A percentile compares a stretch with the other conserved stretches of the same genome.
phyloP scores from a whole-genome alignment of 1,140 invertebrate species.

The Magallana ariakensis region DNA sequence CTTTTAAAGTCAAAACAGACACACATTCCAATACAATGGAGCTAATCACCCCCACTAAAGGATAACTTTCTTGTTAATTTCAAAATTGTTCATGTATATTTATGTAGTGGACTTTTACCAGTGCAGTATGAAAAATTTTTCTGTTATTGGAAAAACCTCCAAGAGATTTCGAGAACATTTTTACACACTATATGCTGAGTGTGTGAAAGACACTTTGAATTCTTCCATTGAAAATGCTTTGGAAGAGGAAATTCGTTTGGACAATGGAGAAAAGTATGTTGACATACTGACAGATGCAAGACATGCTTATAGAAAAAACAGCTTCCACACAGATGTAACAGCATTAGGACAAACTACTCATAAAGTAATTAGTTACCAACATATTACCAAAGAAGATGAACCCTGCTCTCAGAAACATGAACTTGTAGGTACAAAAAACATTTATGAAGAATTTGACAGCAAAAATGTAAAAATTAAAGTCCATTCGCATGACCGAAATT shows the following conservation, averaged over 20 bases:
- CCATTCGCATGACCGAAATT: not conserved
- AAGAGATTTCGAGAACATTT: not conserved
- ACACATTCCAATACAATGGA: too few relatives aligned
- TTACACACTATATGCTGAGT: not conserved
- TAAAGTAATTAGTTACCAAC: not conserved
- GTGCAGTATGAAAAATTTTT: not conserved
- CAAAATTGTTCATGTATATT: not conserved
- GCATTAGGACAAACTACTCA: not conserved
- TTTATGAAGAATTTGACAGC: not conserved
- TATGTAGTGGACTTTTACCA: not conserved
- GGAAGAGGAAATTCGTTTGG: not conserved
- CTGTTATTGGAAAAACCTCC: not conserved
- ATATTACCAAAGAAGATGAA: not conserved
- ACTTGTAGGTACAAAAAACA: not conserved
- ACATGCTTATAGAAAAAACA: not conserved
- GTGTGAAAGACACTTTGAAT: not conserved
- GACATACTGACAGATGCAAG: not conserved
- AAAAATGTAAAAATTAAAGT: not conserved
- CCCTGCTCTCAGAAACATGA: not conserved
- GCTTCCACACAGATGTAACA: not conserved
- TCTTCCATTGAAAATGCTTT: not conserved
- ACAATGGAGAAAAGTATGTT: not conserved
- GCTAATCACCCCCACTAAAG: too few relatives aligned
- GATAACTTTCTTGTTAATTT: not conserved
- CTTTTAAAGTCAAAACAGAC: too few relatives aligned